Base-by-base conservation (phyloP, 2,888 invertebrate genomes). In the Pelosia muscerda region DNA sequence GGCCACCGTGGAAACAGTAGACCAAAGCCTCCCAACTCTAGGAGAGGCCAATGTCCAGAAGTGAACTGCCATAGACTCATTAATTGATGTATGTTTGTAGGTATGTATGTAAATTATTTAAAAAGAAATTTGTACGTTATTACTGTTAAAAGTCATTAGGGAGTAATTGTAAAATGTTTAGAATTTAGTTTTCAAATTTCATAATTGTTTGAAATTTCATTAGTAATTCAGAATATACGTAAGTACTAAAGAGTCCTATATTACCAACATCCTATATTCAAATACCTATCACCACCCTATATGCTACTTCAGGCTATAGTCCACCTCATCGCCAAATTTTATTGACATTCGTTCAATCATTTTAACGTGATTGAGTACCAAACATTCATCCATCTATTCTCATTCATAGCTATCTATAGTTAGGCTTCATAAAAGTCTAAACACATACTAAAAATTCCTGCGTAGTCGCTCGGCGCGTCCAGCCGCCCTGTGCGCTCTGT, bases 381-480 rank as follows among this genome's bases (percentile, higher is more conserved):
- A 42, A 19, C 1, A 38, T 10, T 13, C 5, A 38, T 42, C 42
- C 42, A 42, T 19, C 5, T 6, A 1, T 42, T 42, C 42, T 5
- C 13, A 19, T 42, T 6, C 19, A 6, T 9, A 19, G 4, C 15
- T 38, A 38, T 15, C 3, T 34, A 34, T 3, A 34, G 34, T 38
- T 42, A 19, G 42, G 42, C 42, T 15, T 19, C 19, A 42, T 42
- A 42, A 19, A 42, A 19, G 13, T 19, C 42, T 38, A 4, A 2
- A 15, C 38, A 38, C 38, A 38, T 15, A 10, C 38, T n/a, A 53
- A 23, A 59, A 53, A 15, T 56, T 53, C 9, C 22, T 23, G 31
- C 6, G 25, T 49, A 58, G 34, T 63, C 23, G 58, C 25, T 15
- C 38, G 60, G 25, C 26, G 59, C 63, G 22, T 60, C 64, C 28